A percentile compares a stretch with the other conserved stretches of the same genome.
phyloP scores from a whole-genome alignment of 1,140 invertebrate species.

The Periplaneta americana region DNA sequence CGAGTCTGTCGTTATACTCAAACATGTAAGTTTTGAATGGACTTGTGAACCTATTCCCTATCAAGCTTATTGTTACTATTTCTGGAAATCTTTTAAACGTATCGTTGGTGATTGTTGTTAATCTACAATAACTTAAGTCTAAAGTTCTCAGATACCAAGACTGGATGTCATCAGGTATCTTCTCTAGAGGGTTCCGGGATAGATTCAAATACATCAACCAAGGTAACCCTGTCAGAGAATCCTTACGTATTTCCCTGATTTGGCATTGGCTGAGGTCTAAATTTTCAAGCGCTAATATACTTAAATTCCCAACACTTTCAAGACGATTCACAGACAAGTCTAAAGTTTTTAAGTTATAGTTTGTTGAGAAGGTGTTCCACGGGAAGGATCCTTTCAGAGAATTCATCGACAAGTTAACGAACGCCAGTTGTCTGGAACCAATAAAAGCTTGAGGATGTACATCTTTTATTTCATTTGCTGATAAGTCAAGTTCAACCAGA shows the following conservation, averaged over 20 bases:
- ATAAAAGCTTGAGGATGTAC: constrained; percentile 6
- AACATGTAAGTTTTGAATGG: constrained; percentile 1
- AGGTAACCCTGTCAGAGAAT: not conserved
- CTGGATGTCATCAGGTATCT: not conserved
- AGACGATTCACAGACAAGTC: constrained; percentile 15
- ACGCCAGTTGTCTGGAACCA: not conserved
- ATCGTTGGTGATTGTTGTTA: not conserved
- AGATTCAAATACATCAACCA: constrained; percentile 9
- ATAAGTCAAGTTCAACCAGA: constrained; percentile 5
- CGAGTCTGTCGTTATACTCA: not conserved
- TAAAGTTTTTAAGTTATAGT: constrained; percentile 1
- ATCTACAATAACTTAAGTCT: constrained; percentile 13
- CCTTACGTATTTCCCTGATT: not conserved
- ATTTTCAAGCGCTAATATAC: not conserved
- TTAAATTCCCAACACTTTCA: constrained; percentile 2
- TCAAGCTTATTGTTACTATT: not conserved
- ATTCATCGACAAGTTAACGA: constrained; percentile 4
- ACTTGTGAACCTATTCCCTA: constrained; percentile 13
- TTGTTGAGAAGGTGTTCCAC: not conserved
- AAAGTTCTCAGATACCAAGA: not conserved
- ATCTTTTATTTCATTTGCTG: constrained; percentile 11
- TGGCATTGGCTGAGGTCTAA: constrained; percentile 13
- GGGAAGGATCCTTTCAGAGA: not conserved
- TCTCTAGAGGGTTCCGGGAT: constrained; percentile 13
- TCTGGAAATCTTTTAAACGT: constrained; percentile 4